phyloP scores from a whole-genome alignment of 2,797 vertebrate species.

The Acipenser oxyrinchus region DNA sequence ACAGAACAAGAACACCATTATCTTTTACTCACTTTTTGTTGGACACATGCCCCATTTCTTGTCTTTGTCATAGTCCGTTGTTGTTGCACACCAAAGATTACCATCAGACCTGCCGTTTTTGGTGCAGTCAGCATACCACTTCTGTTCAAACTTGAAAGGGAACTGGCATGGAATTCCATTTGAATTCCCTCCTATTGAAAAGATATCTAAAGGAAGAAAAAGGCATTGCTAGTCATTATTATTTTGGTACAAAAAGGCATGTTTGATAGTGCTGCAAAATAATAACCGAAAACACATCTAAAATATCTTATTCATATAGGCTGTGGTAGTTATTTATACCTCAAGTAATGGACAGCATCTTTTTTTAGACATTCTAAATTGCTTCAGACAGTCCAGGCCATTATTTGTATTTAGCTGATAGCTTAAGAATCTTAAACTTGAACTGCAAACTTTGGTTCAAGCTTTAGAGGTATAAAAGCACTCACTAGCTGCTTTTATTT shows the following conservation, averaged over 20 bases:
- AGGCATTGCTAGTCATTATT: too few relatives aligned
- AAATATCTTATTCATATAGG: not conserved
- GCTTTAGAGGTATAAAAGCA: too few relatives aligned
- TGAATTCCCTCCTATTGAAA: conserved; percentile 75
- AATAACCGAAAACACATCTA: not conserved
- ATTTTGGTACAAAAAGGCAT: too few relatives aligned
- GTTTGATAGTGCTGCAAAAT: not conserved
- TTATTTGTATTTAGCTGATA: too few relatives aligned
- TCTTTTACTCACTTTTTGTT: conserved; percentile 57
- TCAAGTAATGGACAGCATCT: too few relatives aligned
- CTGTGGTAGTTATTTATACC: too few relatives aligned
- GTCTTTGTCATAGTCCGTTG: conserved; percentile 55
- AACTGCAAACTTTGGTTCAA: too few relatives aligned
- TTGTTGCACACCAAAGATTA: conserved; percentile 80
- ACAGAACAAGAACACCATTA: not conserved
- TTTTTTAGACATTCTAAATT: too few relatives aligned
- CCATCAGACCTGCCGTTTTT: conserved; percentile 67
- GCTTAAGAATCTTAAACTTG: too few relatives aligned
- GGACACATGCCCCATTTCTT: conserved; percentile 83
- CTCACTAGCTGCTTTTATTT: too few relatives aligned
- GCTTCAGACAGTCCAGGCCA: too few relatives aligned
- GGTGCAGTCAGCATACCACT: conserved; percentile 84
- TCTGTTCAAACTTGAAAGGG: conserved; percentile 72
- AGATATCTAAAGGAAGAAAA: conserved; percentile 61
- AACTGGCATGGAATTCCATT: conserved; percentile 80